Conservation (phyloP, 1,140 invertebrate species). For the Homarus americanus region DNA sequence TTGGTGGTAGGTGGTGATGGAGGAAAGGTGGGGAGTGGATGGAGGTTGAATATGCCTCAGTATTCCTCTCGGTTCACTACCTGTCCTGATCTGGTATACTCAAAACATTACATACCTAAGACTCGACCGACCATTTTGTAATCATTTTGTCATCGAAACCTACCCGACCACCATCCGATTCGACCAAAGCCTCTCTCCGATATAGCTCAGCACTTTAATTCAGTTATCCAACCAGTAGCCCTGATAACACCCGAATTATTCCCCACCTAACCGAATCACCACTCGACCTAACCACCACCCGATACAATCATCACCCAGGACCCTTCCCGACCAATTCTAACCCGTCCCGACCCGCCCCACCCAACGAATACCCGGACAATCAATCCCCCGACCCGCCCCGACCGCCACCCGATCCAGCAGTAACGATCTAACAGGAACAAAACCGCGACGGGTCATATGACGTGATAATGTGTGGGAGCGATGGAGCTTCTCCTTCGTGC, state of each 20-base stretch:
- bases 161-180: background rate
- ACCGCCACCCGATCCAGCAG: background rate
- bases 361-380: background rate
- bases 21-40: background rate
- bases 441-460: background rate
- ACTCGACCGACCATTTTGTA: no score
- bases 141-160: no score
- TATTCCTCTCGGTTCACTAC: no score
- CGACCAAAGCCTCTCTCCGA: no score
- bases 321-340: background rate
- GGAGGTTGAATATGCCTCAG: no score
- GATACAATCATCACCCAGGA: background rate
- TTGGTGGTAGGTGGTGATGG: background rate
- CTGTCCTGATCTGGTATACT: no score
- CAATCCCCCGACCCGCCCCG: background rate
- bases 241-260: background rate
- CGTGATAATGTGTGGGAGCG: constrained; percentile 42
- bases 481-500: background rate
- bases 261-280: background rate
- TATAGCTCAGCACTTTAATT: no score
- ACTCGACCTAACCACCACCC: background rate
- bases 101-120: no score
- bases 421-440: constrained; percentile 50
- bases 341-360: background rate
- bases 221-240: no score